Evolutionary conservation across 2,888 invertebrate genomes (phyloP).

Genomic region (Pachliopta kotzebuea): DNA sequence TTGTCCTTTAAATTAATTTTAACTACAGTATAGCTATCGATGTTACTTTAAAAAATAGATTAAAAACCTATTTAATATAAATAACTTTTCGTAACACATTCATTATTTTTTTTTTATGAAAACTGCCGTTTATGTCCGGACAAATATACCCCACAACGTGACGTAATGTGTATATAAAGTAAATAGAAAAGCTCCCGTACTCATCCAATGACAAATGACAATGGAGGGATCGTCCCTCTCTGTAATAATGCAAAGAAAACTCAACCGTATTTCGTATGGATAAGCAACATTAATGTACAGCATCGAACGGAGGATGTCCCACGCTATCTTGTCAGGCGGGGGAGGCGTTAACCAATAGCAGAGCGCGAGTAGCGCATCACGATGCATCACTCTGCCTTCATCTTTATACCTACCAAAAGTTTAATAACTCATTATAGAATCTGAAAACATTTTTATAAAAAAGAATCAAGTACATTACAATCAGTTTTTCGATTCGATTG

Average conservation of each 20-base stretch:
- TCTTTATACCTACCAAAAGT: constrained; percentile 58
- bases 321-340: constrained; percentile 78
- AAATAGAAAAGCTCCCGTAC: constrained; percentile 67
- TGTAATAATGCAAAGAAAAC: constrained; percentile 38
- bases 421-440: background rate
- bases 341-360: constrained; percentile 71
- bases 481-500: background rate
- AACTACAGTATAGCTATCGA: background rate
- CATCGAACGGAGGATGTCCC: constrained; percentile 66
- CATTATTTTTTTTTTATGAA: background rate
- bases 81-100: background rate
- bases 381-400: constrained; percentile 72
- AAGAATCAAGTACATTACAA: background rate
- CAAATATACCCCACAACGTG: constrained; percentile 30
- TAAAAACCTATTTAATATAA: background rate
- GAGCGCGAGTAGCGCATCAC: constrained; percentile 65
- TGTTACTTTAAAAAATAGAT: background rate
- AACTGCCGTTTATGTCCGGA: constrained; percentile 2
- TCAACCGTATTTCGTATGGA: constrained; percentile 37
- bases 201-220: constrained; percentile 79
- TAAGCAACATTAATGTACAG: constrained; percentile 41
- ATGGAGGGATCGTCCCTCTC: constrained; percentile 72
- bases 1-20: too few relatives aligned
- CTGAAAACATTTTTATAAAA: background rate
- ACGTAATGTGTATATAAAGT: constrained; percentile 45